Percentiles rank a stretch among this genome's conserved stretches.
phyloP scores from a whole-genome alignment of 2,797 vertebrate species.

The Typhlichthys subterraneus region DNA sequence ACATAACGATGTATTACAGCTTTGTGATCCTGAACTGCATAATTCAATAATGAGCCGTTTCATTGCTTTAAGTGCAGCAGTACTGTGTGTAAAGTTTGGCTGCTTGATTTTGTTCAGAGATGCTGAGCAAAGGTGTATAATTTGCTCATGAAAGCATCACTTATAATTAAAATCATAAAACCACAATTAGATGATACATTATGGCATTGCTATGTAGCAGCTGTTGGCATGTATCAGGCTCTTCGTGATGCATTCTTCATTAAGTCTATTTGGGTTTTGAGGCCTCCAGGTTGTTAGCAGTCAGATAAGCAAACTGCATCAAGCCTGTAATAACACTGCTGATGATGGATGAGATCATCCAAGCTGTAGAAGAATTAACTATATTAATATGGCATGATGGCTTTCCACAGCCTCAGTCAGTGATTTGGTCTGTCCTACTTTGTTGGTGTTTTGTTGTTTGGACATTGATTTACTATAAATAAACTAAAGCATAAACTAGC shows the following conservation, averaged over 20 bases:
- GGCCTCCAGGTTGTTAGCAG: neutral
- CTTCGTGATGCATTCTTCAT: neutral
- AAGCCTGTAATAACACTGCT: neutral
- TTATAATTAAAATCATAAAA: neutral
- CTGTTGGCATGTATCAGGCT: neutral
- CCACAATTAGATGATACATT: neutral
- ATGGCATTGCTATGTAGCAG: neutral
- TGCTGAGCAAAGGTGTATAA: neutral
- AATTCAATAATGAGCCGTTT: neutral
- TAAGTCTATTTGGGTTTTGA: neutral
- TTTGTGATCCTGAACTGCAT: neutral
- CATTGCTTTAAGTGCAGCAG: neutral
- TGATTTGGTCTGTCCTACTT: constrained; percentile 34
- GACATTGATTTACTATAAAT: too few relatives aligned
- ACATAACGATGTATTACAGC: constrained; percentile 3
- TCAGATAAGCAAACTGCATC: neutral
- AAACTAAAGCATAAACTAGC: too few relatives aligned
- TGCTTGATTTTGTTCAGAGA: neutral
- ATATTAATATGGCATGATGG: neutral
- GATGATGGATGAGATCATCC: neutral
- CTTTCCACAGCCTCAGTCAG: constrained; percentile 16
- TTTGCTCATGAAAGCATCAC: constrained; percentile 1
- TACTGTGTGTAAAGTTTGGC: neutral
- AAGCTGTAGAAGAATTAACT: neutral
- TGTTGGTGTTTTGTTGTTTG: neutral